Conservation (phyloP, 2,888 invertebrate genomes). For the Xylota segnis region DNA sequence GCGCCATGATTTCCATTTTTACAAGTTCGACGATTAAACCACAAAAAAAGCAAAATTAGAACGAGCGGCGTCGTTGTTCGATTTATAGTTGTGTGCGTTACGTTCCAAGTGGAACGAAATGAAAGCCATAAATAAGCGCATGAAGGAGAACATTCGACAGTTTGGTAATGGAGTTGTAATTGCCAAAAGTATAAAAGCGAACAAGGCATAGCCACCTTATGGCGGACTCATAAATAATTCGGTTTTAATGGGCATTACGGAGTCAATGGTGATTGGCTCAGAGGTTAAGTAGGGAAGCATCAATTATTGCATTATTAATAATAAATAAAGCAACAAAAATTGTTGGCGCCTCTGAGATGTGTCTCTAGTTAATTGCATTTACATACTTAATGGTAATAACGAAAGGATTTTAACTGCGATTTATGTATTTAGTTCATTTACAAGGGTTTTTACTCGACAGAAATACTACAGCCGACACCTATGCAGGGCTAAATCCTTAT, state of each 20-base stretch:
- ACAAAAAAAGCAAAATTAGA: constrained; percentile 28
- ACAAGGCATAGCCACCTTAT: not conserved
- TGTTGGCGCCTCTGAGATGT: too few relatives aligned
- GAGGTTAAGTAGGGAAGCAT: constrained; percentile 3
- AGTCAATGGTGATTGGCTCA: constrained; percentile 14
- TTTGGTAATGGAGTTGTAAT: constrained; percentile 40
- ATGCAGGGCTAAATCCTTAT: too few relatives aligned
- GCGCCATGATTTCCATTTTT: constrained; percentile 30
- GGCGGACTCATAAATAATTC: constrained; percentile 26
- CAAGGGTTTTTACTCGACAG: too few relatives aligned
- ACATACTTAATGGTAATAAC: too few relatives aligned
- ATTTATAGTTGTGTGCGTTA: constrained; percentile 34
- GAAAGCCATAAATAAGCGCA: constrained; percentile 39
- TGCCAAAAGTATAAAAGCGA: constrained; percentile 11
- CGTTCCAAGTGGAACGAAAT: constrained; percentile 29
- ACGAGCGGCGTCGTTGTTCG: constrained; percentile 12
- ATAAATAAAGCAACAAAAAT: too few relatives aligned
- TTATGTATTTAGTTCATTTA: too few relatives aligned
- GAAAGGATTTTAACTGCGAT: too few relatives aligned
- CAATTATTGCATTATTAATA: not conserved
- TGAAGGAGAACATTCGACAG: constrained; percentile 25
- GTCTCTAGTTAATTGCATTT: too few relatives aligned
- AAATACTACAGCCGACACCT: too few relatives aligned
- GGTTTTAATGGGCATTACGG: constrained; percentile 19
- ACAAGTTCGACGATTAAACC: constrained; percentile 27